Percentiles rank a stretch among this genome's conserved stretches.
Conservation (phyloP, 1,140 invertebrate genomes). For the Dinoponera quadriceps region DNA sequence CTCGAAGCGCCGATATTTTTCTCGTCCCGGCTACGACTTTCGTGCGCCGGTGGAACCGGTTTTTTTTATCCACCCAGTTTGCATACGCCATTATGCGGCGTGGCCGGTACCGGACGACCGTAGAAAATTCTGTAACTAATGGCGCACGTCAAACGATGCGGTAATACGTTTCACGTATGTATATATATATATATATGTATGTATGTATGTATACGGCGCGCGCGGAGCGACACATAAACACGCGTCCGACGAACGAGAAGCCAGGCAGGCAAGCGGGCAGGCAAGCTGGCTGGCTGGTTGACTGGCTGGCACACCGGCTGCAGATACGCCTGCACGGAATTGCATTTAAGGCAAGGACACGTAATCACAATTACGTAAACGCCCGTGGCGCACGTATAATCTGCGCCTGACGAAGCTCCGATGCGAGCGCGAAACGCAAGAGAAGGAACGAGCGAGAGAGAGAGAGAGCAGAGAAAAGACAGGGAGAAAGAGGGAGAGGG, state of each 20-base stretch:
- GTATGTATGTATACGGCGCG: neutral
- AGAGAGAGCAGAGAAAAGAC: no score
- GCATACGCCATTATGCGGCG: slow-evolving; percentile 58
- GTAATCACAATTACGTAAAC: slow-evolving; percentile 69
- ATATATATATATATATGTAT: neutral
- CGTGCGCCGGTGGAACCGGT: slow-evolving; percentile 67
- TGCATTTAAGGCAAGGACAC: slow-evolving; percentile 60
- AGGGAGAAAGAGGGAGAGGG: slow-evolving; percentile 4
- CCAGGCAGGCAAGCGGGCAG: neutral
- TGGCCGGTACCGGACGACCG: slow-evolving; percentile 38
- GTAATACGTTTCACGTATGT: slow-evolving; percentile 22
- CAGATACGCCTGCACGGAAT: slow-evolving; percentile 48
- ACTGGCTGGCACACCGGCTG: slow-evolving; percentile 9
- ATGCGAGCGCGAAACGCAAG: slow-evolving; percentile 10
- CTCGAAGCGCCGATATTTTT: slow-evolving; percentile 64
- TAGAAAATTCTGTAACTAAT: slow-evolving; percentile 70
- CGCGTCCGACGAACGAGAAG: neutral
- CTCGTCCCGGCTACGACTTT: slow-evolving; percentile 56
- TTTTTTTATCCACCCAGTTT: slow-evolving; percentile 65
- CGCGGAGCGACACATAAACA: neutral
- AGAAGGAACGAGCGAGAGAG: no score
- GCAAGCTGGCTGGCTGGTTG: neutral
- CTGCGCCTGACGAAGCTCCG: slow-evolving; percentile 15
- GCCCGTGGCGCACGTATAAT: slow-evolving; percentile 11
- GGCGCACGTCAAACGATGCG: slow-evolving; percentile 62